A percentile compares a stretch with the other conserved stretches of the same genome.
phyloP scores from a whole-genome alignment of 2,113 vertebrate species.

The Sorex araneus region DNA sequence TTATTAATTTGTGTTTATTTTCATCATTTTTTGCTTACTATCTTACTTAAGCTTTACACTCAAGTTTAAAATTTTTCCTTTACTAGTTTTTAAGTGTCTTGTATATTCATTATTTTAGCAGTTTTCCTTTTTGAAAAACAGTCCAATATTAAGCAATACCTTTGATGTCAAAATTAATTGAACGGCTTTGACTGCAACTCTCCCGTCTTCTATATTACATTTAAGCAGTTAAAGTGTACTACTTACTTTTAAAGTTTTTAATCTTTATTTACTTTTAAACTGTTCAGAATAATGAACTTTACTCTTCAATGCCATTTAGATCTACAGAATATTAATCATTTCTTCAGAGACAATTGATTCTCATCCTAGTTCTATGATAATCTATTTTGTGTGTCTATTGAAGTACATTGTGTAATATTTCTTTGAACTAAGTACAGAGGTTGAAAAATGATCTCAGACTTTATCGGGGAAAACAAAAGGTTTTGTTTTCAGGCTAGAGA shows the following conservation, averaged over 20 bases:
- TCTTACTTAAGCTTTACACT: constrained; percentile 34
- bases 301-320: not conserved
- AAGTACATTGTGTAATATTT: not conserved
- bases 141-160: constrained; percentile 12
- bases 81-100: not conserved
- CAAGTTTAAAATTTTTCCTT: not conserved
- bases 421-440: constrained; percentile 10
- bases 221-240: constrained; percentile 2
- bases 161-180: not conserved
- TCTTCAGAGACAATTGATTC: not conserved
- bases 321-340: constrained; percentile 28
- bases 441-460: not conserved
- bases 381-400: not conserved
- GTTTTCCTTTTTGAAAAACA: not conserved
- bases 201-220: not conserved
- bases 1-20: not conserved
- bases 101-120: not conserved
- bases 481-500: too few relatives aligned
- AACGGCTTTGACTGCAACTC: not conserved
- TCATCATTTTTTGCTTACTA: not conserved
- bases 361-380: not conserved
- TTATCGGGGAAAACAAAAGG: not conserved
- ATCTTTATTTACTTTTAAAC: not conserved
- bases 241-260: not conserved
- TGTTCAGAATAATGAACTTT: not conserved